Evolutionary conservation across 2,797 vertebrate species (phyloP), one percentile per base, ranked within the genome.

Genomic region (Orestias chungarensis): DNA sequence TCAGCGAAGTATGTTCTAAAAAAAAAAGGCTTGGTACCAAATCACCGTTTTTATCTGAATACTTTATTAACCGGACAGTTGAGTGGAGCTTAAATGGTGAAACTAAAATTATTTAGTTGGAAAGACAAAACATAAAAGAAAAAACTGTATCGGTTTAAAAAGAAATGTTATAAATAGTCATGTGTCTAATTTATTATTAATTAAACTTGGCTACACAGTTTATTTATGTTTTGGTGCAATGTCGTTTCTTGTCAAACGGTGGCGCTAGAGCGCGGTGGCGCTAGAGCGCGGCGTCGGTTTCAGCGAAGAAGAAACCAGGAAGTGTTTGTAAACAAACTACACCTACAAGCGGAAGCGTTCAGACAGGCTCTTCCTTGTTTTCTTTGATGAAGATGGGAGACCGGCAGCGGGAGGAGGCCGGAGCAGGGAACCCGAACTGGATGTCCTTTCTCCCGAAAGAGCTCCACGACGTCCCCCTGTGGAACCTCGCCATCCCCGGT

Each of bases 401-500:
- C 12, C 46, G 25, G 3, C 29, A 49, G 71, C 27, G 54, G 66
- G 2, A 38, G 57, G 33, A 38, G 10, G 20, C n/a, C 59, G 59
- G 35, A 33, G 62, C 10, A 57, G 66, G 54, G 20, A 69, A 87
- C 68, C 8, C 79, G 71, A 87, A 92, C 82, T 93, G 93, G 93
- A 93, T 93, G 93, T 92, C 91, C 2, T 17, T 57, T 73, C 72
- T 93, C n/a, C 90, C 90, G 7, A 76, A 64, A 29, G 54, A 71
- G 66, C 80, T 92, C 77, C 75, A 66, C 18, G 88, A 88, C 5
- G 79, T 89, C 17, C 83, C 89, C 66, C 88, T 93, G 55, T 92
- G 90, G 90, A 75, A 91, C 70, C 47, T 93, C 66, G 90, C 92
- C 0, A 57, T 93, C 18, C 93, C 93, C 8, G 92, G 93, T 93